Conservation (phyloP, 2,113 vertebrate species). For the Rhinolophus ferrumequinum region DNA sequence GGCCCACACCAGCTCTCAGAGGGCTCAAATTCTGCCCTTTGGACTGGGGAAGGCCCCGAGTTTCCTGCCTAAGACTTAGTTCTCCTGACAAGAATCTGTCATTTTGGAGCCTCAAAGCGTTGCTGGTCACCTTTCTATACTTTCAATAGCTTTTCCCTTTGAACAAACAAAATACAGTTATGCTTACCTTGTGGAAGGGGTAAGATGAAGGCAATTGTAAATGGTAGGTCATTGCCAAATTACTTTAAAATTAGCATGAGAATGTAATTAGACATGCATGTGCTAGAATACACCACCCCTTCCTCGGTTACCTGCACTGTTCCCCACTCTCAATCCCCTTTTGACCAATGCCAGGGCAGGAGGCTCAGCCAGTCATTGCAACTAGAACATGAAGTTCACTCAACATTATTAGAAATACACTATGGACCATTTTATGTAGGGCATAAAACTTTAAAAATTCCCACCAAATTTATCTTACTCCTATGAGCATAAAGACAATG, state of each 20-base stretch:
- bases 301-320: neutral
- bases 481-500: neutral
- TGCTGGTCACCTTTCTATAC: neutral
- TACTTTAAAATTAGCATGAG: neutral
- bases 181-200: neutral
- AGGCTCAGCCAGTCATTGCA: neutral
- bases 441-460: neutral
- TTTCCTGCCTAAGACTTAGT: neutral
- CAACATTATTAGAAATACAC: neutral
- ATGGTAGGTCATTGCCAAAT: neutral
- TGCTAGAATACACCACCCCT: neutral
- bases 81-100: neutral
- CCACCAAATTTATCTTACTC: neutral
- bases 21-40: neutral
- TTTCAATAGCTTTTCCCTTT: neutral
- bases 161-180: slow-evolving; percentile 16
- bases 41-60: neutral
- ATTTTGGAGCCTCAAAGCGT: neutral
- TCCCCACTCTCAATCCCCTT: neutral
- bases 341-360: neutral
- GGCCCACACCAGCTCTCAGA: neutral
- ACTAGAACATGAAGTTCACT: neutral
- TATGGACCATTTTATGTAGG: neutral
- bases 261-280: neutral
- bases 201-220: neutral